Conservation (phyloP, 1,140 invertebrate genomes). For the Drosophila kikkawai region DNA sequence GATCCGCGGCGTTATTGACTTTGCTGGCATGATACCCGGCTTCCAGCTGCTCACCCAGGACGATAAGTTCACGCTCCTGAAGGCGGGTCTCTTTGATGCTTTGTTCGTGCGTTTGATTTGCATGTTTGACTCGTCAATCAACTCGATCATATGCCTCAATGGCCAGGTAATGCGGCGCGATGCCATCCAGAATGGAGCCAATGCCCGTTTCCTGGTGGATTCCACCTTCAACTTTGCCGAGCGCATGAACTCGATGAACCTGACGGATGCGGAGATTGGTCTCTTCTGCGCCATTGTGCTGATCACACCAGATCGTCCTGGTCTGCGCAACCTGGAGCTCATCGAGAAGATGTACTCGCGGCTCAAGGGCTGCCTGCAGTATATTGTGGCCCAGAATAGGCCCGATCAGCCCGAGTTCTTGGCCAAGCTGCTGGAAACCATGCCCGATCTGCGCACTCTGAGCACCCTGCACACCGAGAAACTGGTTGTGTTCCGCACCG, state of each 20-base stretch:
- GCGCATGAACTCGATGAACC: conserved; percentile 94
- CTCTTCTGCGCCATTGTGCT: conserved; percentile 98
- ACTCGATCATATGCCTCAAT: conserved; percentile 96
- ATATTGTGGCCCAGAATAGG: conserved; percentile 95
- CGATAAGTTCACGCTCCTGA: conserved; percentile 98
- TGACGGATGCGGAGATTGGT: conserved; percentile 96
- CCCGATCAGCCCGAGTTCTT: conserved; percentile 92
- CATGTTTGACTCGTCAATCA: conserved; percentile 96
- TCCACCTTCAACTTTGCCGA: conserved; percentile 99
- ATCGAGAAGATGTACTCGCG: conserved; percentile 97
- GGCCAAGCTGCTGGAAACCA: conserved; percentile 95
- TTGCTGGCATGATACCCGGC: conserved; percentile 98
- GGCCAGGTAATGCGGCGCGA: conserved; percentile 96
- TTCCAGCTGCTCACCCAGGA: conserved; percentile 97
- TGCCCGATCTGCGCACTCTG: conserved; percentile 96
- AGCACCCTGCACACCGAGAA: conserved; percentile 99
- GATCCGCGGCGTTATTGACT: conserved; percentile 98
- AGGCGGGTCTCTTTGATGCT: conserved; percentile 97
- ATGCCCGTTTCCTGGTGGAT: conserved; percentile 97
- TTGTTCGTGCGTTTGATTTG: conserved; percentile 96
- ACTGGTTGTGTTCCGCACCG: conserved; percentile 95
- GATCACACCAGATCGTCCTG: conserved; percentile 96
- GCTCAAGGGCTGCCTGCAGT: conserved; percentile 93
- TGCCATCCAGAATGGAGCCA: conserved; percentile 94
- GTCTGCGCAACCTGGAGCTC: conserved; percentile 95